These are phyloP conservation scores for Hesperophylax magnus DNA, from an alignment of 1,140 invertebrate genomes.

Conservation along the genomic window DNA sequence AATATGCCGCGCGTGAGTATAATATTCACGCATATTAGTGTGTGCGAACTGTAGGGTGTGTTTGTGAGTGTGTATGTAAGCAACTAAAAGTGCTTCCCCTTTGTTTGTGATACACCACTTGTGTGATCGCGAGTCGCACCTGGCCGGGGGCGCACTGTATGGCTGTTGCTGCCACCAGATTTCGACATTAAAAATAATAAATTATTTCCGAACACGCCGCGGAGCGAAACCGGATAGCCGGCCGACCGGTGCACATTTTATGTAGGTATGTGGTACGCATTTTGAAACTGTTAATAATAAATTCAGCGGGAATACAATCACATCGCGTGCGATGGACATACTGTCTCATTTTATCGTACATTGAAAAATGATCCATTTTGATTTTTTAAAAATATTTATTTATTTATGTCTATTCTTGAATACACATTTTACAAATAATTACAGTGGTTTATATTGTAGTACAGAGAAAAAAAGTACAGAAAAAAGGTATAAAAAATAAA, in stretches of 20 bases:
- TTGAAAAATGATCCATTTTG: no score
- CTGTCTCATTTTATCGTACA: no score
- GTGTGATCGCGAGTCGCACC: slow-evolving; percentile 46
- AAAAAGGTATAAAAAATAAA: no score
- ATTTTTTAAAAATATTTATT: no score
- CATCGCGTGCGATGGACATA: no score
- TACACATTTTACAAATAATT: no score
- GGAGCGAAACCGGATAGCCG: neutral
- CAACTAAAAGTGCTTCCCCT: slow-evolving; percentile 18
- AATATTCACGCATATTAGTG: neutral
- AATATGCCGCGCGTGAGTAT: neutral
- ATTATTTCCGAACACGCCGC: neutral
- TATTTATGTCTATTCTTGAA: no score
- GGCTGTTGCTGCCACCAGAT: neutral
- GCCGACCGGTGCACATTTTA: neutral
- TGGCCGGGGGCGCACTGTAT: slow-evolving; percentile 14
- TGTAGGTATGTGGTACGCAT: neutral
- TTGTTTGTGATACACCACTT: slow-evolving; percentile 49
- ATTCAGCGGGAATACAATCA: no score
- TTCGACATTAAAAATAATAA: slow-evolving; percentile 14
- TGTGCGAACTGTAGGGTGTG: neutral
- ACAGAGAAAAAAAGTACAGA: no score
- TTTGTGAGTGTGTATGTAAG: neutral
- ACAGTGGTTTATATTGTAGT: no score
- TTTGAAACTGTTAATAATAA: neutral